These are phyloP conservation scores for Hippoglossus hippoglossus DNA, from an alignment of 2,797 vertebrate genomes.

Conservation along the genomic window DNA sequence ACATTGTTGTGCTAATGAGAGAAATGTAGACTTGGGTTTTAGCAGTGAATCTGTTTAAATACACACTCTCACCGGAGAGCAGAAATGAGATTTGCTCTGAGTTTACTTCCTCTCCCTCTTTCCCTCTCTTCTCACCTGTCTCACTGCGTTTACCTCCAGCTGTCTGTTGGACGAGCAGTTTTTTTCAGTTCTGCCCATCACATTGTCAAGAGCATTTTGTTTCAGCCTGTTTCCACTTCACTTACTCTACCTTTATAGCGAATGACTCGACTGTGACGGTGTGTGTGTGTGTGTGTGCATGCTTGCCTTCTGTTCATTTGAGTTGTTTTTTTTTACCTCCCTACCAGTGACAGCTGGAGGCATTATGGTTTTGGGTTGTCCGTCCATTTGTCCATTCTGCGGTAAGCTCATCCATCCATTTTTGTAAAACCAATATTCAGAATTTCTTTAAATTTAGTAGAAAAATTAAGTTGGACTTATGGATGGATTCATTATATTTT, in stretches of 20 bases:
- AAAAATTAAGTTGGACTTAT: neutral
- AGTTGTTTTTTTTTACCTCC: neutral
- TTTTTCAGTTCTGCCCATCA: conserved; percentile 32
- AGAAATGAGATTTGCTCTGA: conserved; percentile 48
- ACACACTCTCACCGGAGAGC: conserved; percentile 42
- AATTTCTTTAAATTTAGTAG: neutral
- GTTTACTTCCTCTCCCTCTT: conserved; percentile 17
- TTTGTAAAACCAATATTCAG: neutral
- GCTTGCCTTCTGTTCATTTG: conserved; percentile 18
- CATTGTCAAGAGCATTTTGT: conserved; percentile 40
- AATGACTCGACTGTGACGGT: conserved; percentile 18
- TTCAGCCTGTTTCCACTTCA: conserved; percentile 36
- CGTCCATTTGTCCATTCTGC: neutral
- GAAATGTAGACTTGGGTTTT: conserved; percentile 57
- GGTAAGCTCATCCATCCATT: neutral
- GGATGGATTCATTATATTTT: neutral
- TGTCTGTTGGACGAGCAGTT: conserved; percentile 4
- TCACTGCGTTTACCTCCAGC: neutral
- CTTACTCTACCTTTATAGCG: conserved; percentile 21
- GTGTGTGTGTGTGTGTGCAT: conserved; percentile 1
- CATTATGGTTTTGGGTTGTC: neutral
- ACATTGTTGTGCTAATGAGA: conserved; percentile 68
- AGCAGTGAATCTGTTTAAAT: conserved; percentile 53
- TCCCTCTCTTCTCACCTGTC: conserved; percentile 15
- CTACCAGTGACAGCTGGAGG: neutral